These are phyloP conservation scores for Poeciliopsis paucimaculata DNA, from an alignment of 2,797 vertebrate species.

Conservation along the genomic window DNA sequence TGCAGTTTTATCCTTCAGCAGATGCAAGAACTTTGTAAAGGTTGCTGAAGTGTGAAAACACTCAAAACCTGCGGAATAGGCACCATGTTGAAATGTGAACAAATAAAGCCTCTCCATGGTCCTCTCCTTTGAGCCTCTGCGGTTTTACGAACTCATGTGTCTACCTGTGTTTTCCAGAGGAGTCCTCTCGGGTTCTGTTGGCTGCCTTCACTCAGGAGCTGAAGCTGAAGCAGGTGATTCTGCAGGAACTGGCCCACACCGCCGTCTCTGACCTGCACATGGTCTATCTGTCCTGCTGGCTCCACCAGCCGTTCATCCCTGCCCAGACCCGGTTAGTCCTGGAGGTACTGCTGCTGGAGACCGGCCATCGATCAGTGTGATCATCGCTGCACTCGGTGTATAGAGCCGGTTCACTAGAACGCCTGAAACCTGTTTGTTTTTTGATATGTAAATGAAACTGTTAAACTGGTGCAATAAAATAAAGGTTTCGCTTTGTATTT, in stretches of 20 bases:
- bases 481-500: not conserved
- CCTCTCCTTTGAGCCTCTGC: not conserved
- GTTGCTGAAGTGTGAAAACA: not conserved
- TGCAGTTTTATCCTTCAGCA: not conserved
- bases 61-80: not conserved
- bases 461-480: not conserved
- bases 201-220: conserved; percentile 87
- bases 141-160: not conserved
- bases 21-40: not conserved
- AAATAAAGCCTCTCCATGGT: no score
- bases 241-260: conserved; percentile 86
- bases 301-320: conserved; percentile 90
- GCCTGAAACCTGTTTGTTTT: not conserved
- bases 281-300: conserved; percentile 91
- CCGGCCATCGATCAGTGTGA: conserved; percentile 83
- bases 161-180: not conserved
- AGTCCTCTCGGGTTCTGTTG: conserved; percentile 73
- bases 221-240: conserved; percentile 83
- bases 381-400: no score
- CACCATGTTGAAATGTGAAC: not conserved
- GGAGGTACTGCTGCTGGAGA: conserved; percentile 92
- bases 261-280: conserved; percentile 80
- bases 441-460: not conserved
- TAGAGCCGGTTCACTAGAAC: not conserved
- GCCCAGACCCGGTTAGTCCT: conserved; percentile 78